Conservation (phyloP, 2,888 invertebrate genomes). For the Ecdyonurus torrentis region DNA sequence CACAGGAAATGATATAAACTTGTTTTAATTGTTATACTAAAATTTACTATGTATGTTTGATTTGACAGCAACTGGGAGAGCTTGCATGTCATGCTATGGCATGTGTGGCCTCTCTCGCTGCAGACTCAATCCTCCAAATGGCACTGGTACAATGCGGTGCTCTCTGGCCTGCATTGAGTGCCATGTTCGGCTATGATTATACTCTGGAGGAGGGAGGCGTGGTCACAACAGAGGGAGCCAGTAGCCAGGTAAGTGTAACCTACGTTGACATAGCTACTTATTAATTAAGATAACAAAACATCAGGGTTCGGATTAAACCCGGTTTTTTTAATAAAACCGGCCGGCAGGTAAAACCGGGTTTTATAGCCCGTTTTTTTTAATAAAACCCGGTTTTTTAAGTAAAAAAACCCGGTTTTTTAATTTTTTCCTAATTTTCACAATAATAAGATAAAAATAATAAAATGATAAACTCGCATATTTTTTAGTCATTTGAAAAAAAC, state of each 20-base stretch:
- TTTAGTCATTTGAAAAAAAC: too few relatives aligned
- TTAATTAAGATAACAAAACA: not conserved
- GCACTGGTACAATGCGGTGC: constrained; percentile 72
- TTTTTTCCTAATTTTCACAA: too few relatives aligned
- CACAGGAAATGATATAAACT: not conserved
- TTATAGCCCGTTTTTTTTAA: too few relatives aligned
- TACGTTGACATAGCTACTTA: not conserved
- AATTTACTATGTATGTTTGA: constrained; percentile 6
- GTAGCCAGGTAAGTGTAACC: constrained; percentile 41
- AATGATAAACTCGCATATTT: too few relatives aligned
- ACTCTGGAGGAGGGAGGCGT: constrained; percentile 95
- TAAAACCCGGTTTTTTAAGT: too few relatives aligned
- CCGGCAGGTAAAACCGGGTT: too few relatives aligned
- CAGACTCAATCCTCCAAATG: constrained; percentile 73
- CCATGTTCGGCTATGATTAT: constrained; percentile 89
- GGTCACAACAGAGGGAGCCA: constrained; percentile 63
- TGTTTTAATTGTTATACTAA: constrained; percentile 2
- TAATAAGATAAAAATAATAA: too few relatives aligned
- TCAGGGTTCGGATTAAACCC: not conserved
- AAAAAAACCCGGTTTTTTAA: too few relatives aligned
- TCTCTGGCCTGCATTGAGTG: constrained; percentile 77
- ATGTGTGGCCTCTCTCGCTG: constrained; percentile 71
- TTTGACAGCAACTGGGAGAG: constrained; percentile 22
- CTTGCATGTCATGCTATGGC: constrained; percentile 16
- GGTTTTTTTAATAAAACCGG: too few relatives aligned